Conservation (phyloP, 2,888 invertebrate species). For the Noctua janthina region DNA sequence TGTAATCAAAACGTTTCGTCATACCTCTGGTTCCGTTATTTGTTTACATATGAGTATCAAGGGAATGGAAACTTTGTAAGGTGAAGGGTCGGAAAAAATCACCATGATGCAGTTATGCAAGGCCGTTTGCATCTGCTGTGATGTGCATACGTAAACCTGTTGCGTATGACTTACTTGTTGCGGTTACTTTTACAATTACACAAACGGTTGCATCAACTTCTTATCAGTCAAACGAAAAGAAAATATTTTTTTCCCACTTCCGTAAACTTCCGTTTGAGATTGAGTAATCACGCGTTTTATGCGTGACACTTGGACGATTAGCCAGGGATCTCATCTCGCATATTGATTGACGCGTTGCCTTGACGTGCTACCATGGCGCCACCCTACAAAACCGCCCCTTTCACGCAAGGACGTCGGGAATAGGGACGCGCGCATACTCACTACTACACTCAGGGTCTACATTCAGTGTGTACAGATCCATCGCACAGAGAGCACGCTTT, state of each 20-base stretch:
- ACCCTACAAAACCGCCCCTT: constrained; percentile 88
- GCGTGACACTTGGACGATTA: constrained; percentile 75
- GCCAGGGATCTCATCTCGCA: constrained; percentile 84
- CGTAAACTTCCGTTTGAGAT: constrained; percentile 37
- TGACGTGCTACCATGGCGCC: constrained; percentile 86
- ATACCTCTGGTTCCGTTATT: constrained; percentile 48
- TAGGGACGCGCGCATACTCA: constrained; percentile 89
- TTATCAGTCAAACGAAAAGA: constrained; percentile 24
- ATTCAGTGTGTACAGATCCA: constrained; percentile 83
- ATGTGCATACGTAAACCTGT: constrained; percentile 81
- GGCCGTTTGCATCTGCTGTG: constrained; percentile 74
- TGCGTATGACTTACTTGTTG: constrained; percentile 74
- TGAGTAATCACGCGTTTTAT: constrained; percentile 61
- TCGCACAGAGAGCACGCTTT: constrained; percentile 80
- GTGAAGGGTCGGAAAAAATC: constrained; percentile 64
- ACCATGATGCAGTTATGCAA: constrained; percentile 73
- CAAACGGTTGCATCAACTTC: constrained; percentile 51
- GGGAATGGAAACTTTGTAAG: constrained; percentile 64
- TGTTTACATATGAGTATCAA: constrained; percentile 53
- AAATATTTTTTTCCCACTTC: constrained; percentile 29
- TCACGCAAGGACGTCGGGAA: constrained; percentile 88
- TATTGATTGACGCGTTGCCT: constrained; percentile 89
- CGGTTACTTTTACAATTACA: constrained; percentile 69
- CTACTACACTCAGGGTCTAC: constrained; percentile 71
- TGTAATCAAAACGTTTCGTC: constrained; percentile 30